Conservation (phyloP, 2,888 invertebrate genomes). For the Dasypolia templi region DNA sequence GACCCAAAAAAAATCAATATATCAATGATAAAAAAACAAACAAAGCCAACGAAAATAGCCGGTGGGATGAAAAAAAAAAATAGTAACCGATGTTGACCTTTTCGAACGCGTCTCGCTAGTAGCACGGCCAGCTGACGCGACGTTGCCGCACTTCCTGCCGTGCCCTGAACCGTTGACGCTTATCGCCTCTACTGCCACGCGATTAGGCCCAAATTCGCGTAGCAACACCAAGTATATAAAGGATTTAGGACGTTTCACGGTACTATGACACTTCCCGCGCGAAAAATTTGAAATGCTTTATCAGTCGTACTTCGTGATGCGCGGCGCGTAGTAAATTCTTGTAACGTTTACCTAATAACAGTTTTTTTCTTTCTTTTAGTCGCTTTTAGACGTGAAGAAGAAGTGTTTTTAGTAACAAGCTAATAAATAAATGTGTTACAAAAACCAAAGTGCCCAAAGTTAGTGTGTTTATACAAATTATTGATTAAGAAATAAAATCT, state of each 20-base stretch:
- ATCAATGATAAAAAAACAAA: conserved; percentile 79
- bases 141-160: conserved; percentile 84
- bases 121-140: conserved; percentile 89
- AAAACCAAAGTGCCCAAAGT: conserved; percentile 82
- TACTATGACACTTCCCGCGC: conserved; percentile 87
- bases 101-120: conserved; percentile 87
- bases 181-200: conserved; percentile 83
- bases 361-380: conserved; percentile 52
- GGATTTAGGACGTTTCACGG: conserved; percentile 85
- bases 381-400: conserved; percentile 42
- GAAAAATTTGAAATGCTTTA: conserved; percentile 90
- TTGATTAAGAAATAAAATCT: conserved; percentile 40
- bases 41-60: conserved; percentile 84
- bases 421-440: conserved; percentile 50
- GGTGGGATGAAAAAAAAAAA: conserved; percentile 84
- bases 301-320: conserved; percentile 82
- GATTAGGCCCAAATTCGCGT: conserved; percentile 76
- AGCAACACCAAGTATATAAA: conserved; percentile 83
- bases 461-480: conserved; percentile 58
- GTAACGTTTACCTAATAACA: conserved; percentile 42
- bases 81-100: conserved; percentile 90
- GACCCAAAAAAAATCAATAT: conserved; percentile 72
- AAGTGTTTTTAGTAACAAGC: conserved; percentile 50
- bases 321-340: conserved; percentile 73
- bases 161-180: conserved; percentile 80